Conservation (phyloP, 2,113 vertebrate genomes). For the Climacteris rufus region DNA sequence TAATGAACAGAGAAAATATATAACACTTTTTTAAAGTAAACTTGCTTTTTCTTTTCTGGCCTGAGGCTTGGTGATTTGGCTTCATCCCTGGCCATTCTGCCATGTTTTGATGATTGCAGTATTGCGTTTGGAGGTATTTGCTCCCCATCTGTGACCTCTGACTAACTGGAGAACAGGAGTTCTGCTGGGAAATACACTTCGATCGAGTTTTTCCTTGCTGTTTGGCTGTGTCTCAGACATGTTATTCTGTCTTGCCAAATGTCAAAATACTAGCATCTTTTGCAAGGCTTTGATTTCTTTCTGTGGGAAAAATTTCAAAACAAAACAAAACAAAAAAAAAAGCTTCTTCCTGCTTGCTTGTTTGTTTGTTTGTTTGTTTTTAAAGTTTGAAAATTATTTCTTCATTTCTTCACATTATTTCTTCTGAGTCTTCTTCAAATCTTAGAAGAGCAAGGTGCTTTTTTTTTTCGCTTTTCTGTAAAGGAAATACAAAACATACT, state of each 20-base stretch:
- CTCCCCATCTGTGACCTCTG: not conserved
- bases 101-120: not conserved
- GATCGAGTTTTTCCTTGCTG: not conserved
- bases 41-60: not conserved
- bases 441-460: not conserved
- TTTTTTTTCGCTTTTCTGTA: accelerated
- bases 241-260: not conserved
- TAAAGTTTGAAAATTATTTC: not conserved
- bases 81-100: not conserved
- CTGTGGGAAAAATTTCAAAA: not conserved
- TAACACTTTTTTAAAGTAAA: not conserved
- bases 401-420: not conserved
- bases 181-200: not conserved
- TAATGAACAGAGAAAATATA: not conserved
- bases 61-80: not conserved
- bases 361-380: not conserved
- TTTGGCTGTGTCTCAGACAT: not conserved
- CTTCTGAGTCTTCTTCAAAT: not conserved
- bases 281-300: not conserved
- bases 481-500: not conserved
- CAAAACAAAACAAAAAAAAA: not conserved
- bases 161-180: not conserved
- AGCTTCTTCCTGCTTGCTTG: not conserved
- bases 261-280: not conserved
- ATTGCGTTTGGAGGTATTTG: not conserved